Evolutionary conservation across 1,140 invertebrate genomes (phyloP), one percentile per base, ranked within the genome.

Genomic region (Samia ricini): DNA sequence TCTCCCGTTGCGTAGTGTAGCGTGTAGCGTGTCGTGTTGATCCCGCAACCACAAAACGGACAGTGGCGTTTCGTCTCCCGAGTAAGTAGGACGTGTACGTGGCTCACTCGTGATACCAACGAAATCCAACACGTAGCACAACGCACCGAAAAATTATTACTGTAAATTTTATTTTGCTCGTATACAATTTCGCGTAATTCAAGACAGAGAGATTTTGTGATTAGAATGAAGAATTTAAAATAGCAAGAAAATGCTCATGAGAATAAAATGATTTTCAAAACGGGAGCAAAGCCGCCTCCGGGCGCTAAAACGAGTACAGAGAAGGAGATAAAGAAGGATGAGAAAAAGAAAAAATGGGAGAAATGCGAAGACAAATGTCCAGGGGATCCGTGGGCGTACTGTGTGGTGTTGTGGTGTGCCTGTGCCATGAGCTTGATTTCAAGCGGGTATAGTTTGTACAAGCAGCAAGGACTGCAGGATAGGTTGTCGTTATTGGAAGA

Each of bases 351-450:
- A 60, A 81, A 79, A 64, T 63, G 49, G 56, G 76, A 82, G 33
- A 79, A 63, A 70, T 87, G 83, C 69, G 83, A 81, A 6, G 77
- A 87, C 33, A 71, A 67, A 63, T 89, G 87, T 66, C 77, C 82
- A 0, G 79, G 66, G n/a, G 85, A 88, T 49, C 83, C 84, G 18
- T 88, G 84, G 85, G 69, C 76, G 55, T 88, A 88, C 68, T 87
- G 87, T 85, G 83, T 74, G 67, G 87, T 88, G 75, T 79, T 90
- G 75, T 90, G 85, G 85, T 85, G 87, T 86, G 87, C 87, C 50
- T 89, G 87, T 76, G 83, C 84, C 67, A 89, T 89, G 87, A 88
- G 87, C 73, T 79, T 89, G 60, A 72, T 89, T 23, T 89, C 85
- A 5, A 85, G 87, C 74, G 87, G 87, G 42, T 89, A 85, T 63